phyloP scores from a whole-genome alignment of 2,113 vertebrate species.

The Glaucidium brasilianum region DNA sequence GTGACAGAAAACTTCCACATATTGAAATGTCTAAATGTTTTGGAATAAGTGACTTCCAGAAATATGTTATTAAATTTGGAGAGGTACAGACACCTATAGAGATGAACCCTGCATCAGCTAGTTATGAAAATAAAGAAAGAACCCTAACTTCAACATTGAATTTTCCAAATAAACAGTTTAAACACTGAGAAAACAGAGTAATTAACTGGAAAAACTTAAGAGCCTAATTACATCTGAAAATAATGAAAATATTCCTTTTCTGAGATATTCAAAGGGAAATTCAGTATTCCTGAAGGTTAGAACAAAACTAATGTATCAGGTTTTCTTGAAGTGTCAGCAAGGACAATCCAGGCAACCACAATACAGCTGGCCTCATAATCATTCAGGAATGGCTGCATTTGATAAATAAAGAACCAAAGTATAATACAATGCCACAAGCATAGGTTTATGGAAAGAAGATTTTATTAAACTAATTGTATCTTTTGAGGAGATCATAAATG shows the following conservation, averaged over 20 bases:
- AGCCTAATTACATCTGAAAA: background rate
- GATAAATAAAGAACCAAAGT: background rate
- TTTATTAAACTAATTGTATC: background rate
- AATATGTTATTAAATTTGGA: background rate
- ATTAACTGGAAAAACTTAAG: background rate
- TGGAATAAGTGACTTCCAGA: background rate
- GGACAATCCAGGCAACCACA: background rate
- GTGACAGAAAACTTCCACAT: background rate
- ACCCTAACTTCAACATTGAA: background rate
- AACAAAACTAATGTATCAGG: background rate
- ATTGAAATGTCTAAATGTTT: background rate
- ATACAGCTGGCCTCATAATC: background rate
- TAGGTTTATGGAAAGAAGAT: background rate
- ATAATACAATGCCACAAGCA: background rate
- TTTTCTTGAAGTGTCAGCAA: background rate
- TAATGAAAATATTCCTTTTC: background rate
- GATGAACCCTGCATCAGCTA: background rate
- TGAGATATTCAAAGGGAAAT: background rate
- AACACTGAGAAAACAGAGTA: background rate
- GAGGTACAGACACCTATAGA: background rate
- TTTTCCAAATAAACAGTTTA: conserved; percentile 7
- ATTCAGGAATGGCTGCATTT: background rate
- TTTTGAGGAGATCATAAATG: background rate
- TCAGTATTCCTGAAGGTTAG: background rate
- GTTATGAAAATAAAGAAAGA: background rate